Base-by-base conservation (phyloP, 1,140 invertebrate genomes). In the Anoplolepis gracilipes region DNA sequence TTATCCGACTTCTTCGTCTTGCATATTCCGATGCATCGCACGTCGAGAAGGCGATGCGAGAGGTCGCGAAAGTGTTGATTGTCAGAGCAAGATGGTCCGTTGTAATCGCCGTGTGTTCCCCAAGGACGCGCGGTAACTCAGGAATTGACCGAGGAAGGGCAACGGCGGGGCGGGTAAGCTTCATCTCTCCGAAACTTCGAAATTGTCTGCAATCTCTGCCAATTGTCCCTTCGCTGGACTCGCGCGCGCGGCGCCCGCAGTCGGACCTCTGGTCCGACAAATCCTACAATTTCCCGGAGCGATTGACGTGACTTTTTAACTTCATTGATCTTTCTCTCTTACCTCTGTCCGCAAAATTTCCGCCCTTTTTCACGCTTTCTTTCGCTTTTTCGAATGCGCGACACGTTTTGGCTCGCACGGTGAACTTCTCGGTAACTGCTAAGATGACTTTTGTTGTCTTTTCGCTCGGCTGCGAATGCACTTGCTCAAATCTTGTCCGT, bases 241-340 rank as follows among this genome's bases (percentile, higher is more conserved):
- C 42, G 49, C 62, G 49, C 6, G 49, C 78, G 39, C n/a, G 33
- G 73, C 46, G n/a, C n/a, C n/a, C 39, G 65, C 55, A 65, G 46
- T 65, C 33, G 82, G 75, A 84, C 73, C 46, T 49, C 46, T n/a
- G 13, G 73, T 79, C 75, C 76, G 61, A 85, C 84, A 85, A 85
- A 85, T 85, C 75, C 75, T 30, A 25, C 84, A 67, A 85, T 85
- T 85, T 85, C 76, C 30, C 62, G 46, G 49, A 5, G 7, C 22
- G 75, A 61, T 67, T 78, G 33, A 85, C 61, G 84, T 79, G 62
- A 77, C 84, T 85, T 78, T 85, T 85, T 85, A 79, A 78, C 82
- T 78, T 46, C 11, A n/a, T 25, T 30, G 53, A 16, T 36, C 16
- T 25, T 67, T 53, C 28, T n/a, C 49, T 70, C 72, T 36, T 10